phyloP scores from a whole-genome alignment of 2,113 vertebrate species.

The Rynchops niger region DNA sequence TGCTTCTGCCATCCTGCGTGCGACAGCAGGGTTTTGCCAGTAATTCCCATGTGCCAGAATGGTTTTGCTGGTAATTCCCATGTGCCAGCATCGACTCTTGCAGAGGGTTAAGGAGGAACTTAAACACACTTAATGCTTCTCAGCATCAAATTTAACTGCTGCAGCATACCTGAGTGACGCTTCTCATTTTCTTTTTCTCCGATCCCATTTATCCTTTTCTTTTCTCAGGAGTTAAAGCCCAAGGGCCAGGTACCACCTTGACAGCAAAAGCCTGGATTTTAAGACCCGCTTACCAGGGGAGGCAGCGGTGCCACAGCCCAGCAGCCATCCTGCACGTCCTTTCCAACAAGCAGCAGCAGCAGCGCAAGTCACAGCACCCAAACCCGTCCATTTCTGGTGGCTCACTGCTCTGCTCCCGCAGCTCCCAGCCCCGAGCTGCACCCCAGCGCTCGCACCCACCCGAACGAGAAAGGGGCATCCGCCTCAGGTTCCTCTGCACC shows the following conservation, averaged over 20 bases:
- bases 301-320: rapidly evolving
- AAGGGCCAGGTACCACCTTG: too few relatives aligned
- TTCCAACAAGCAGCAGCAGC: background rate
- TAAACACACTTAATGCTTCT: background rate
- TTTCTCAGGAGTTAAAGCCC: background rate
- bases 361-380: rapidly evolving
- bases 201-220: background rate
- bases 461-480: background rate
- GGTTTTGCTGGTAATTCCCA: background rate
- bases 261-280: background rate
- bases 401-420: background rate
- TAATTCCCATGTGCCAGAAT: background rate
- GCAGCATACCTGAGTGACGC: rapidly evolving
- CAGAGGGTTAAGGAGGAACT: background rate
- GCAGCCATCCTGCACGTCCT: background rate
- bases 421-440: rapidly evolving
- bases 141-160: background rate
- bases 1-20: background rate
- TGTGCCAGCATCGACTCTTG: background rate
- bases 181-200: background rate
- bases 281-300: rapidly evolving
- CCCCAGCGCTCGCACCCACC: rapidly evolving
- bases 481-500: too few relatives aligned
- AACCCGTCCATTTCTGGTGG: background rate
- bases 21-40: background rate